phyloP scores from a whole-genome alignment of 2,888 invertebrate species.

The Polydrusus pterygomalis region DNA sequence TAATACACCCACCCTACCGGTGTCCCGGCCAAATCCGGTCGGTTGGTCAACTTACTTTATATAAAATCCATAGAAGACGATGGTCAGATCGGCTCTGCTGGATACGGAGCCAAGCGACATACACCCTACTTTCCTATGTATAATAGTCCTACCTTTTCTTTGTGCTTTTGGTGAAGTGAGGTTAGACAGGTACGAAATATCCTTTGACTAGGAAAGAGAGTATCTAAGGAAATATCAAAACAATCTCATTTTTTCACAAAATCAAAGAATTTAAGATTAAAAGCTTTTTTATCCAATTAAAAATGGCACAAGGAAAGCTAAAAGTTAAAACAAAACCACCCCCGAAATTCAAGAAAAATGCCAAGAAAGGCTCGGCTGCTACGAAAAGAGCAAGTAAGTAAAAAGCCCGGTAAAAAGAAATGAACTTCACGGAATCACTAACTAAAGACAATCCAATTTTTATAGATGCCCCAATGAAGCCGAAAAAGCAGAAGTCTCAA shows the following conservation, averaged over 20 bases:
- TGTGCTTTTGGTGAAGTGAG: neutral
- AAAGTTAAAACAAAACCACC: conserved; percentile 81
- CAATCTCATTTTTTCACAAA: too few species aligned
- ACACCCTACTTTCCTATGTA: too few species aligned
- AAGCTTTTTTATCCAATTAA: conserved; percentile 34
- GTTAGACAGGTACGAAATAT: neutral
- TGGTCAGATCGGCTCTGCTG: too few species aligned
- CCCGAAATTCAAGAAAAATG: conserved; percentile 72
- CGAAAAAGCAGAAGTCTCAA: conserved; percentile 76
- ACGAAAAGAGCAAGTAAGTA: conserved; percentile 78
- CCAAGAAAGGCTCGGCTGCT: conserved; percentile 74
- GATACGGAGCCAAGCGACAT: too few species aligned
- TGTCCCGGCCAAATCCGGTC: too few species aligned
- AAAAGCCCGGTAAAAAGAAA: conserved; percentile 67
- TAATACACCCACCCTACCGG: too few species aligned
- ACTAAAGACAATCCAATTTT: conserved; percentile 3
- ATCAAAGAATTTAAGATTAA: too few species aligned
- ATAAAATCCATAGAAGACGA: too few species aligned
- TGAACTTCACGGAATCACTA: neutral
- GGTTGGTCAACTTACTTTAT: too few species aligned
- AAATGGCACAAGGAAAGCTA: conserved; percentile 82
- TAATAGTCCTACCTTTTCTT: too few species aligned
- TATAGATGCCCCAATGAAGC: conserved; percentile 79
- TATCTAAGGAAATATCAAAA: too few species aligned
- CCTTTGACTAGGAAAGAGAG: too few species aligned